Base-by-base conservation (phyloP, 92 coral and sea anemone genomes). In the Blastomussa wellsi region DNA sequence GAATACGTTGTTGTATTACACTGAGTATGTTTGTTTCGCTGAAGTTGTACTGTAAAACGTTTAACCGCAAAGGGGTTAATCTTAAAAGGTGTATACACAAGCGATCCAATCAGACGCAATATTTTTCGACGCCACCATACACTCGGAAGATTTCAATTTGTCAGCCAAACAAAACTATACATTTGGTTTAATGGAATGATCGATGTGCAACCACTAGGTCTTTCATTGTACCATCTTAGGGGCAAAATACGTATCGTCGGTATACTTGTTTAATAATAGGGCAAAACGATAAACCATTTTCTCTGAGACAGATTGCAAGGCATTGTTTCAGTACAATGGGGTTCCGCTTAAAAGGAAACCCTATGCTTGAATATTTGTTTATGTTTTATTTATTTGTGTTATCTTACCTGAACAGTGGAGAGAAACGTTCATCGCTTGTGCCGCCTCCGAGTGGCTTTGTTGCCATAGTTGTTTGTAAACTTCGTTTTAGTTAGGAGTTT, bases 351-450 rank as follows among this genome's bases (percentile, higher is more conserved):
- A 81, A 71, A 51, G n/a, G 55, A 72, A 53, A 55, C 70, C 86
- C 69, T 68, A 38, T 39, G n/a, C 28, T n/a, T 26, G 39, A 36
- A 38, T 14, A 71, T 53, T 72, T 68, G 66, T 71, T 70, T 35
- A 51, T 52, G 52, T 71, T 16, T 82, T 82, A 80, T 80, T 72
- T 17, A 71, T 53, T 33, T 71, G 37, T n/a, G 78, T 82, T 72
- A 53, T 55, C 39, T 47, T 37, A 19, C 29, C 24, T 37, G 77
- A 33, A 5, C 22, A 6, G 66, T 24, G 33, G 19, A 19, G 75
- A 26, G 2, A 70, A 70, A 70, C 7, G 16, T 69, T 33, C 75
- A 19, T 70, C 48, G 75, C 26, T 70, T 20, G 44, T 7, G 37
- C 3, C n/a, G n/a, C 37, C 37, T 17, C 5, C 16, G 20, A 26